phyloP scores from a whole-genome alignment of 2,888 invertebrate genomes.

The Erebia palarica region DNA sequence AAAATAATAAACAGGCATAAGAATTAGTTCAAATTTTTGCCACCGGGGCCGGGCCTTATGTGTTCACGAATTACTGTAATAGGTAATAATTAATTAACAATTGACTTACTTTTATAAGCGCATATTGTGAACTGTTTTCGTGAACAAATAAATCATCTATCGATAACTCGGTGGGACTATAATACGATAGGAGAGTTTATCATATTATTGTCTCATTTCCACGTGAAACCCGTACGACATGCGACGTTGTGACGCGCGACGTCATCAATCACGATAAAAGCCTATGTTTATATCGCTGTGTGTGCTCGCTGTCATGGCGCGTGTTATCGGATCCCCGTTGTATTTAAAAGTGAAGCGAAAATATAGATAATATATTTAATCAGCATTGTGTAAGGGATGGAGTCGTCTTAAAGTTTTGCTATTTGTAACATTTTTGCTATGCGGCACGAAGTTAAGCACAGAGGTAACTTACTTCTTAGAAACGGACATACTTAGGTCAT shows the following conservation, averaged over 20 bases:
- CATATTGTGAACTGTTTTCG: too few relatives aligned
- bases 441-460: not conserved
- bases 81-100: too few relatives aligned
- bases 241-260: constrained; percentile 29
- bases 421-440: not conserved
- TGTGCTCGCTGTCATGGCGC: constrained; percentile 45
- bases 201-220: constrained; percentile 17
- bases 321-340: constrained; percentile 63
- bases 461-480: too few relatives aligned
- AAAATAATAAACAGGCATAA: not conserved
- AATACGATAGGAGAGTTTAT: not conserved
- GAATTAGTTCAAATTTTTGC: too few relatives aligned
- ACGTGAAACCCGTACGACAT: constrained; percentile 19
- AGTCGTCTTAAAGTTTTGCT: constrained; percentile 40
- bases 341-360: constrained; percentile 68
- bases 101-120: too few relatives aligned
- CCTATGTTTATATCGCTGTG: constrained; percentile 37
- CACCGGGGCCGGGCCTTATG: too few relatives aligned
- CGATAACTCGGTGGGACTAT: not conserved
- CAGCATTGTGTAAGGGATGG: constrained; percentile 44
- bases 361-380: constrained; percentile 64
- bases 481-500: too few relatives aligned
- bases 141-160: too few relatives aligned
- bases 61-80: too few relatives aligned
- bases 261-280: constrained; percentile 45